Conservation (phyloP, 1,140 invertebrate species). For the Bilobella aurantiaca region DNA sequence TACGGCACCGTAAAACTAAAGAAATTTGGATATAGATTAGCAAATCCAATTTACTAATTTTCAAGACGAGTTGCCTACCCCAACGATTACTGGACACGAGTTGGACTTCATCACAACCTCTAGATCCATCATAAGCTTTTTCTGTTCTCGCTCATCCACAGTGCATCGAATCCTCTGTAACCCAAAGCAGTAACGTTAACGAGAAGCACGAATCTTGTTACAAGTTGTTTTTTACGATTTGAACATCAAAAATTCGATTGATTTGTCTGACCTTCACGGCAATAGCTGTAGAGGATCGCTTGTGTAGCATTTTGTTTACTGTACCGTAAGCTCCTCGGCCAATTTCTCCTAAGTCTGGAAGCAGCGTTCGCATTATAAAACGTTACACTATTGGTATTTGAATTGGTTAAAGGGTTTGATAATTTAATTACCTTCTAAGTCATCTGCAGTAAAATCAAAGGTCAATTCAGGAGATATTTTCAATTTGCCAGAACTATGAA, state of each 20-base stretch:
- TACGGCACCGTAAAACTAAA: conserved; percentile 94
- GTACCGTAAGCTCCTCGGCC: conserved; percentile 91
- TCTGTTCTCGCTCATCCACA: conserved; percentile 83
- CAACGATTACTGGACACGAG: conserved; percentile 90
- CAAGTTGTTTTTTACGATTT: no score
- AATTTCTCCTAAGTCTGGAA: conserved; percentile 54
- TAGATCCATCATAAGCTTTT: conserved; percentile 91
- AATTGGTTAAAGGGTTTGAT: no score
- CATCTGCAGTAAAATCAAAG: conserved; percentile 74
- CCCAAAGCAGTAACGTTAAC: conserved; percentile 1
- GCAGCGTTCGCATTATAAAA: no score
- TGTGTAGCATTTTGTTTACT: conserved; percentile 91
- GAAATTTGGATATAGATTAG: no score
- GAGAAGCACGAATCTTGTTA: no score
- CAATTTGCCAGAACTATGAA: conserved; percentile 27
- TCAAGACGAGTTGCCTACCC: no score
- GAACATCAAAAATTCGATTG: no score
- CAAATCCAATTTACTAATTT: no score
- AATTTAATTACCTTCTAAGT: conserved; percentile 48
- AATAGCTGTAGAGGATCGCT: conserved; percentile 76
- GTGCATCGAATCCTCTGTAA: conserved; percentile 79
- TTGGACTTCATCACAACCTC: conserved; percentile 88
- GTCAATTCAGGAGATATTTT: conserved; percentile 68
- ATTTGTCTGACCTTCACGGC: conserved; percentile 72
- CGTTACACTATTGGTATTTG: no score